A percentile compares a stretch with the other conserved stretches of the same genome.
Conservation (phyloP, 1,140 invertebrate species). For the Drosophila pseudoobscura region DNA sequence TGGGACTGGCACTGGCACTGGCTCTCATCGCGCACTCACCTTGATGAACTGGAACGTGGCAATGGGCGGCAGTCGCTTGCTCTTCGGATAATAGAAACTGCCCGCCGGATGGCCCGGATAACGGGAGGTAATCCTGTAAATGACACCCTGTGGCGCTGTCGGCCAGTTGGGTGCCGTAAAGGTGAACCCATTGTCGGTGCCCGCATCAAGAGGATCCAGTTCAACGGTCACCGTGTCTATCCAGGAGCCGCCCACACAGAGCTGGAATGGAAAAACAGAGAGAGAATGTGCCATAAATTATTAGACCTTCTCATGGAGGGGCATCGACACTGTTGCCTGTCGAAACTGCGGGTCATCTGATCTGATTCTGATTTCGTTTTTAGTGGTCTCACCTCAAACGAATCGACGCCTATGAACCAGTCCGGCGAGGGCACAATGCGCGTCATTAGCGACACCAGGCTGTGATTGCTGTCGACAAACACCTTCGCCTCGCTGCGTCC, state of each 20-base stretch:
- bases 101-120: slow-evolving; percentile 96
- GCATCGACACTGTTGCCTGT: neutral
- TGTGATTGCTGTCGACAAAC: slow-evolving; percentile 96
- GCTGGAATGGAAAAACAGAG: slow-evolving; percentile 80
- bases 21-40: slow-evolving; percentile 88
- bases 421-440: slow-evolving; percentile 97
- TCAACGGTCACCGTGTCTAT: slow-evolving; percentile 95
- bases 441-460: slow-evolving; percentile 93
- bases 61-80: slow-evolving; percentile 93
- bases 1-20: no score
- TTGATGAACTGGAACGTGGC: slow-evolving; percentile 95
- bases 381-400: slow-evolving; percentile 86
- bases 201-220: slow-evolving; percentile 97
- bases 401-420: slow-evolving; percentile 99
- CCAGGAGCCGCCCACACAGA: slow-evolving; percentile 98
- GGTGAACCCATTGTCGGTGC: slow-evolving; percentile 98
- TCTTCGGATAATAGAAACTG: slow-evolving; percentile 96
- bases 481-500: slow-evolving; percentile 92
- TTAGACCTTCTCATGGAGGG: no score
- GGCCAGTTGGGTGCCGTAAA: slow-evolving; percentile 98
- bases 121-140: slow-evolving; percentile 94
- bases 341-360: neutral
- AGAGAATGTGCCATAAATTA: no score
- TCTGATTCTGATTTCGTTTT: neutral
- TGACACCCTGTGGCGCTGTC: slow-evolving; percentile 94